Percentiles rank a stretch among this genome's conserved stretches.
Conservation (phyloP, 2,113 vertebrate species). For the Columba livia region DNA sequence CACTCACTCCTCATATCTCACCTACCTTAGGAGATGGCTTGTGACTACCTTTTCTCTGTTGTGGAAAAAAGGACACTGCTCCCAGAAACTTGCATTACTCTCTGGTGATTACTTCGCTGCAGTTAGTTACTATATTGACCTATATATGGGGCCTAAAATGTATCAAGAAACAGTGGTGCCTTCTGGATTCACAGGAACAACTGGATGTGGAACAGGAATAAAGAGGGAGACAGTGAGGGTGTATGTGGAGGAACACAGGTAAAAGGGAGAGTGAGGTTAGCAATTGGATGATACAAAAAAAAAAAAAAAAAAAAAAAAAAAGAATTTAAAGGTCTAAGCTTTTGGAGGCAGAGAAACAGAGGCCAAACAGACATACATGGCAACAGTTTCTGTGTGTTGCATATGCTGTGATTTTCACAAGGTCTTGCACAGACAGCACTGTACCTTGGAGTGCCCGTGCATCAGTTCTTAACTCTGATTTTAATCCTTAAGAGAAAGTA, state of each 20-base stretch:
- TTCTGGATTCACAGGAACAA: neutral
- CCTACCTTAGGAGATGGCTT: neutral
- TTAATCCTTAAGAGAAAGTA: neutral
- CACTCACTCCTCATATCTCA: neutral
- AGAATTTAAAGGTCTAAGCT: neutral
- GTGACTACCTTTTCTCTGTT: neutral
- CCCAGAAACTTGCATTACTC: neutral
- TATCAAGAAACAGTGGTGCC: neutral
- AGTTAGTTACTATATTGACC: neutral
- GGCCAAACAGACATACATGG: neutral
- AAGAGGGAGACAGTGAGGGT: neutral
- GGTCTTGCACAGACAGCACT: neutral
- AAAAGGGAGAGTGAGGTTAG: neutral
- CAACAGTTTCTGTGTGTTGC: neutral
- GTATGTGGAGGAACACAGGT: neutral
- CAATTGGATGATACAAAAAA: neutral
- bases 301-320: neutral
- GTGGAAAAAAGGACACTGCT: neutral
- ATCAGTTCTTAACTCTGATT: neutral
- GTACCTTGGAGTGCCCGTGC: neutral
- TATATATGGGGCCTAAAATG: neutral
- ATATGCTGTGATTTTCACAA: neutral
- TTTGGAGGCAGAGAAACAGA: neutral
- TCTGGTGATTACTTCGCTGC: neutral
- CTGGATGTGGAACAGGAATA: neutral